Conservation (phyloP, 2,113 vertebrate genomes). For the Phyllostomus discolor region DNA sequence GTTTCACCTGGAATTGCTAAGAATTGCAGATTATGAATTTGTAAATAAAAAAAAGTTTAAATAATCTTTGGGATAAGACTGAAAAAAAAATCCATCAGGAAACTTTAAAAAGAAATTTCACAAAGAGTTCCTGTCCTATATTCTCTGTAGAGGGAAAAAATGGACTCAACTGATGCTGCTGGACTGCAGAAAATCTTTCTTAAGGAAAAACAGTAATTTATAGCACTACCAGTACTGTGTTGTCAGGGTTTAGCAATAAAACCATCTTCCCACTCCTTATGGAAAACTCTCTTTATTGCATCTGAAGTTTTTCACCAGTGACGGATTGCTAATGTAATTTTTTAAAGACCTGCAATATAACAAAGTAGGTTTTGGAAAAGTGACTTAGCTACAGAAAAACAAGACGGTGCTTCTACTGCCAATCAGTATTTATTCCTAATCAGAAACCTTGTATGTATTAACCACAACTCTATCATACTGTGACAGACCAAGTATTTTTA, state of each 20-base stretch:
- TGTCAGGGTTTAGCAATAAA: constrained; percentile 9
- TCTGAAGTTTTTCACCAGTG: constrained; percentile 6
- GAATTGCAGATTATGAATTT: neutral
- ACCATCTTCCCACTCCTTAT: neutral
- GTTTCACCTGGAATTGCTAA: constrained; percentile 17
- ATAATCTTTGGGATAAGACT: neutral
- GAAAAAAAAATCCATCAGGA: neutral
- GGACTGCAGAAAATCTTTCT: neutral
- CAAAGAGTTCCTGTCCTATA: neutral
- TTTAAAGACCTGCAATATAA: neutral
- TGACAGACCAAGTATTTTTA: neutral
- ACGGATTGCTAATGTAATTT: neutral
- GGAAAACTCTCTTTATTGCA: neutral
- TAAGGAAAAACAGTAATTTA: neutral
- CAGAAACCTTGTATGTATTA: neutral
- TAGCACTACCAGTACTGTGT: neutral
- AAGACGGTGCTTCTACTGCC: neutral
- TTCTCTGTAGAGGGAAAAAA: neutral
- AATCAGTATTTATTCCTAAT: constrained; percentile 27
- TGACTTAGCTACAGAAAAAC: neutral
- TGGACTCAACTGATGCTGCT: neutral
- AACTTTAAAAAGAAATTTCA: neutral
- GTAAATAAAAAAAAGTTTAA: neutral
- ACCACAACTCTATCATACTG: neutral
- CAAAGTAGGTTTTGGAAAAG: neutral